Base-by-base conservation (phyloP, 2,888 invertebrate species). In the Melanargia galathea region DNA sequence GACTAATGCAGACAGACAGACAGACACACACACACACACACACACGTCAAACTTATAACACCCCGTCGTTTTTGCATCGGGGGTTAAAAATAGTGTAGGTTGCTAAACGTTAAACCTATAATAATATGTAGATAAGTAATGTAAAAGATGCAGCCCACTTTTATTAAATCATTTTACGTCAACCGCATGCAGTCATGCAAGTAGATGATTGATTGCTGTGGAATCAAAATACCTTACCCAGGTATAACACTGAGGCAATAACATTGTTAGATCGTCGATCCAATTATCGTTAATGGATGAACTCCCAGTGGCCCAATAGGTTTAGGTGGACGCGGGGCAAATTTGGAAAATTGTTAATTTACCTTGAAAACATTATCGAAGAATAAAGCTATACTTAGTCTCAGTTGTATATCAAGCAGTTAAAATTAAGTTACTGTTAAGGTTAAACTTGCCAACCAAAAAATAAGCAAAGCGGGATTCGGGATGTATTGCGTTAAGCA, bases 281-380 rank as follows among this genome's bases (percentile, higher is more conserved):
- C 87, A 88, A 89, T 89, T 88, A 87, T 79, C 76, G 76, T 72
- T 87, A 88, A 87, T 88, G 87, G 86, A 84, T 76, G 65, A 78
- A 79, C 73, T 82, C 82, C 81, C 82, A 73, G 67, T 61, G 69
- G 70, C 64, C 69, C 65, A 59, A 67, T 70, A 67, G 63, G 30
- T 8, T 6, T 66, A 69, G 68, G 46, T 46, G n/a, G 56, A 40
- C 10, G 26, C 1, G 7, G 33, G 22, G n/a, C 70, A 67, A 75
- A 75, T 76, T 76, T 70, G 62, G 75, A 68, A 71, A 75, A 74
- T 75, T 74, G 69, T 71, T 71, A 63, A 35, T 52, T 52, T 20
- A 20, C 52, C 35, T 52, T 52, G 33, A 35, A 52, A 33, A 35
- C 13, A 20, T 20, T 52, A 18, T 18, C 43, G 18, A 16, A 43